Evolutionary conservation across 2,797 vertebrate genomes (phyloP).

Genomic region (Sebastes umbrosus): DNA sequence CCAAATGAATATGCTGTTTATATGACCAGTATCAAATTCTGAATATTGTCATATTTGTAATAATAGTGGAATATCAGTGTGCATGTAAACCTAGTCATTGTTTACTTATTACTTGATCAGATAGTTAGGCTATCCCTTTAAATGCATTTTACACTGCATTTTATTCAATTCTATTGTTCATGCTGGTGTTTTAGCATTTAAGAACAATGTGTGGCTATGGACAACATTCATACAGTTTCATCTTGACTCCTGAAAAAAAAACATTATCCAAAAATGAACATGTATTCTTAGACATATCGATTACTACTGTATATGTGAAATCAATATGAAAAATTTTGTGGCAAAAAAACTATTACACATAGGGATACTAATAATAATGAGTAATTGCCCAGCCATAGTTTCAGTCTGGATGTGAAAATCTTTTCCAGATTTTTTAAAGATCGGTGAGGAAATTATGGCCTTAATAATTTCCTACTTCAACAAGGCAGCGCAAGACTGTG

Average conservation of each 20-base stretch:
- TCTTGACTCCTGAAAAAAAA: not conserved
- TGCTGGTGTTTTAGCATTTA: not conserved
- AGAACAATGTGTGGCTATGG: not conserved
- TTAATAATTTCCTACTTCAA: not conserved
- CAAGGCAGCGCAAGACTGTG: not conserved
- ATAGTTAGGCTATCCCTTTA: not conserved
- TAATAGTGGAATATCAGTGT: too few species aligned
- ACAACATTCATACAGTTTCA: not conserved
- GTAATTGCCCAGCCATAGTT: too few species aligned
- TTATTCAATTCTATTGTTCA: not conserved
- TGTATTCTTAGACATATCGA: not conserved
- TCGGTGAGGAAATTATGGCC: not conserved
- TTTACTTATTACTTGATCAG: not conserved
- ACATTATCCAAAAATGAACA: too few species aligned
- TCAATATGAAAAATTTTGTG: not conserved
- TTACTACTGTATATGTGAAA: not conserved
- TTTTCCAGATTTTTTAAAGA: not conserved
- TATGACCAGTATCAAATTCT: too few species aligned
- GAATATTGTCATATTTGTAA: too few species aligned
- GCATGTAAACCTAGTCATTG: not conserved
- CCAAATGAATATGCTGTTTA: too few species aligned
- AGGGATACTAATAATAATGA: not conserved
- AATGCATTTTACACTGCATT: not conserved
- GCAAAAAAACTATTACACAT: not conserved
- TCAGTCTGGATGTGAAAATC: not conserved